Base-by-base conservation (phyloP, 2,797 vertebrate species). In the Rhinichthys osculus region DNA sequence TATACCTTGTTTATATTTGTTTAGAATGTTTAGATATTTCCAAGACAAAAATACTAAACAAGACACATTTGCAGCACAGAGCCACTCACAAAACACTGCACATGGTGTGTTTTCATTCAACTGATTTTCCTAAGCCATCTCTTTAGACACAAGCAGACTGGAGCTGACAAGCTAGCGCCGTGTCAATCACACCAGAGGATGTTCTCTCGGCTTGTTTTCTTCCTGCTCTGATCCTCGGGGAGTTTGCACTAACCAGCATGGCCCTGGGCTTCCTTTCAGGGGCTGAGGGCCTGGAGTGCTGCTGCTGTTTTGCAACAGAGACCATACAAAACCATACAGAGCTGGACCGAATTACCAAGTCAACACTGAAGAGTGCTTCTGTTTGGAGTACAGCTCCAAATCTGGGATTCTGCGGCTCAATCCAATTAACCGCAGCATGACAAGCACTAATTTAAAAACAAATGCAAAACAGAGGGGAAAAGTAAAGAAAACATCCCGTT, bases 211-310 rank as follows among this genome's bases (percentile, higher is more conserved):
- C 85, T 85, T 86, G 85, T 87, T 90, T 85, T 87, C 89, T 87
- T 88, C 77, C 66, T 82, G 80, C 66, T 81, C 72, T 87, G 85
- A 85, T 90, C 89, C 87, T 85, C 62, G 0, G 87, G 87, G 85
- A 90, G 84, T 70, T 78, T 88, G 86, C 64, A 90, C 85, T 90
- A 90, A 88, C 79, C 81, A 87, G 85, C 44, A 66, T 81, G 87
- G 83, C 89, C 87, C 77, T 88, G 87, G 86, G 87, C 87, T 82
- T 87, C 83, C 85, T 88, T 83, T 82, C 82, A 86, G 87, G 84
- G 83, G 82, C 71, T 52, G 82, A 83, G 44, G 52, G 78, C 77
- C 73, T 79, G 85, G 59, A 85, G 78, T 86, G 38, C 79, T 85
- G 82, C 59, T 79, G 74, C 87, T 89, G 81, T 83, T 89, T 84